Percentiles rank a stretch among this genome's conserved stretches.
Conservation (phyloP, 2,797 vertebrate species). For the Argentina silus region DNA sequence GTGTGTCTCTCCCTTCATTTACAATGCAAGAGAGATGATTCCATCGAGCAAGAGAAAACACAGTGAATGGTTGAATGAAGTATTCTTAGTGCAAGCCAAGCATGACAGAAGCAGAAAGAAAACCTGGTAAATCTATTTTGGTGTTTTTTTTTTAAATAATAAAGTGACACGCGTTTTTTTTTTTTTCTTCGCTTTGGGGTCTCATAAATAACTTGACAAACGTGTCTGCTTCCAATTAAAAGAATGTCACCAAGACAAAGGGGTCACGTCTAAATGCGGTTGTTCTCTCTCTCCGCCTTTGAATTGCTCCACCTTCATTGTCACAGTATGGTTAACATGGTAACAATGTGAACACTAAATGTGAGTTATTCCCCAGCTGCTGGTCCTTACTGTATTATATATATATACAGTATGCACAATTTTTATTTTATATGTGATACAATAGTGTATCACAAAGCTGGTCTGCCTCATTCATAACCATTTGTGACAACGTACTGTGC, state of each 20-base stretch:
- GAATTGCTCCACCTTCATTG: neutral
- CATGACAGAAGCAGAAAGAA: neutral
- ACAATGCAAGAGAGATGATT: too few species aligned
- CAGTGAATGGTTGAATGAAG: neutral
- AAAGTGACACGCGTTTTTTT: neutral
- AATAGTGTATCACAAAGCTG: neutral
- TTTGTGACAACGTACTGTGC: neutral
- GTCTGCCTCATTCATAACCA: too few species aligned
- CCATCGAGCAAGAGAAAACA: too few species aligned
- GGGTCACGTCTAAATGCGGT: neutral
- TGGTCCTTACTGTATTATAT: too few species aligned
- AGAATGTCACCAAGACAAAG: slow-evolving; percentile 13
- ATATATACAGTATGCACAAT: neutral
- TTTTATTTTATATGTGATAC: neutral
- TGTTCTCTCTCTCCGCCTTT: neutral
- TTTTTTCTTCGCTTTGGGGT: slow-evolving; percentile 2
- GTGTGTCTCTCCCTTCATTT: too few species aligned
- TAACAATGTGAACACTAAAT: too few species aligned
- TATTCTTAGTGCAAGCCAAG: neutral
- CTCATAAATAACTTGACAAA: slow-evolving; percentile 10
- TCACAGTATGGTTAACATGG: neutral
- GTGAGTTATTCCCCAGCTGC: too few species aligned
- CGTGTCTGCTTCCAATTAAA: slow-evolving; percentile 16
- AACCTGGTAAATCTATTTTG: neutral
- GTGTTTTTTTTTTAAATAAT: neutral